A percentile compares a stretch with the other conserved stretches of the same genome.
Evolutionary conservation across 2,797 vertebrate genomes (phyloP).

Genomic region (Anomalospiza imberbis): DNA sequence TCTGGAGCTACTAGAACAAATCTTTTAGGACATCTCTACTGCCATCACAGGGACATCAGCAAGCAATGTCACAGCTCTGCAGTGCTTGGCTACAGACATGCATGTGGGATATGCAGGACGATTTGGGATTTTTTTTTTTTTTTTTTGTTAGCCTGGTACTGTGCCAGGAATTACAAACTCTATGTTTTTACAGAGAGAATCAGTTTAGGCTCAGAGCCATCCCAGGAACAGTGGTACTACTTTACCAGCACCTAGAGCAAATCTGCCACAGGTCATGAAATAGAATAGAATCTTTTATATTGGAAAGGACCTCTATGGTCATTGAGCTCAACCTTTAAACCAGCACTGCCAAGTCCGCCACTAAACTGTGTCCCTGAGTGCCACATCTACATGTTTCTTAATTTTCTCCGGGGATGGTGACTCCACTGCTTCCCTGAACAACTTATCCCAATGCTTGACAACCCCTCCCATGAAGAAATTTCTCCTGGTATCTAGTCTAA

Average conservation of each 20-base stretch:
- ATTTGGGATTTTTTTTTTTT: background rate
- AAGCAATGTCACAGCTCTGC: fast-evolving
- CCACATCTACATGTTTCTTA: background rate
- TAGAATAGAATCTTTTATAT: background rate
- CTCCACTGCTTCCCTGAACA: background rate
- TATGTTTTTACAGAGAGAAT: fast-evolving
- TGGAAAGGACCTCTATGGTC: background rate
- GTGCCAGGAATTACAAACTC: background rate
- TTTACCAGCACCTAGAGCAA: background rate
- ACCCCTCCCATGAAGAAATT: background rate
- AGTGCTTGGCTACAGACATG: background rate
- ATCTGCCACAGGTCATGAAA: background rate
- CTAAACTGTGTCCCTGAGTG: background rate
- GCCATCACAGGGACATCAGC: fast-evolving
- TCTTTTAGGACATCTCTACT: background rate
- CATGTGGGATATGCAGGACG: background rate
- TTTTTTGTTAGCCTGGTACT: background rate
- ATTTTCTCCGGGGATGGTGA: background rate
- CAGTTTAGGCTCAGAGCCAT: background rate
- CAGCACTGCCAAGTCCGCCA: background rate
- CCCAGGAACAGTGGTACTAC: background rate
- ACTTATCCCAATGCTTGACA: background rate
- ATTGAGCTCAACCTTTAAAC: background rate
- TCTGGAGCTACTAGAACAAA: background rate
- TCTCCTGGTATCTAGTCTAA: background rate